These are phyloP conservation scores for Ramazzottius varieornatus DNA, from an alignment of 2,888 invertebrate species.

Conservation along the genomic window DNA sequence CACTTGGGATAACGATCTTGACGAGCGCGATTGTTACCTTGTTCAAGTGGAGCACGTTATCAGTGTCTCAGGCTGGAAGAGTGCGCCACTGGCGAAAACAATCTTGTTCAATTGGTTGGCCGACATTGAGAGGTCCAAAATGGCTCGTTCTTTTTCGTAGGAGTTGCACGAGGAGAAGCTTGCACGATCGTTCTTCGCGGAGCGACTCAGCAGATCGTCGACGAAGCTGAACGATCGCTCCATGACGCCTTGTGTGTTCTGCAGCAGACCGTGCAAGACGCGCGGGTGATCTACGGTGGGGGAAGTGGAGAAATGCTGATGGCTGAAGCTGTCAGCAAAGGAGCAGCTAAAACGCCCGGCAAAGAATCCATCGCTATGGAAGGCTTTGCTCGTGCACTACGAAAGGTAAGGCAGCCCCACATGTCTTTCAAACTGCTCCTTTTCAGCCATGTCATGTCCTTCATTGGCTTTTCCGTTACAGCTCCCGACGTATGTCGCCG, in stretches of 20 bases:
- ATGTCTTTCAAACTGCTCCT: background rate
- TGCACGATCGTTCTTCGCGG: constrained; percentile 89
- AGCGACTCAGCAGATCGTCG: constrained; percentile 88
- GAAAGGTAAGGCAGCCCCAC: constrained; percentile 11
- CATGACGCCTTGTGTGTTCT: constrained; percentile 95
- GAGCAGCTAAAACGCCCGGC: constrained; percentile 63
- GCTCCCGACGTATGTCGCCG: constrained; percentile 80
- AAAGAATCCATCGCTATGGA: constrained; percentile 95
- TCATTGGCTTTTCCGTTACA: constrained; percentile 19
- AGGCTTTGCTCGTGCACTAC: constrained; percentile 62
- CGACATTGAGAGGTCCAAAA: too few relatives aligned
- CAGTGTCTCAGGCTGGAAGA: too few relatives aligned
- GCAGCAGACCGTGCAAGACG: constrained; percentile 75
- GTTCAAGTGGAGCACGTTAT: too few relatives aligned
- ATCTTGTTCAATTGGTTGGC: too few relatives aligned
- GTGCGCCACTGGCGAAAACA: too few relatives aligned
- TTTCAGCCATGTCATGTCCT: background rate
- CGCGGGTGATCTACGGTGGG: constrained; percentile 67
- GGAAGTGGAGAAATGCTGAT: constrained; percentile 84
- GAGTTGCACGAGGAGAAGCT: constrained; percentile 77
- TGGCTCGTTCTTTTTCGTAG: background rate
- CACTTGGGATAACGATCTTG: too few relatives aligned
- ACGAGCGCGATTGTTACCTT: too few relatives aligned
- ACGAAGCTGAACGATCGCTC: constrained; percentile 88
- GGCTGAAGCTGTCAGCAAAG: constrained; percentile 63